Evolutionary conservation across 2,113 vertebrate genomes (phyloP), one percentile per base, ranked within the genome.

Genomic region (Coptodon bakossiorum): DNA sequence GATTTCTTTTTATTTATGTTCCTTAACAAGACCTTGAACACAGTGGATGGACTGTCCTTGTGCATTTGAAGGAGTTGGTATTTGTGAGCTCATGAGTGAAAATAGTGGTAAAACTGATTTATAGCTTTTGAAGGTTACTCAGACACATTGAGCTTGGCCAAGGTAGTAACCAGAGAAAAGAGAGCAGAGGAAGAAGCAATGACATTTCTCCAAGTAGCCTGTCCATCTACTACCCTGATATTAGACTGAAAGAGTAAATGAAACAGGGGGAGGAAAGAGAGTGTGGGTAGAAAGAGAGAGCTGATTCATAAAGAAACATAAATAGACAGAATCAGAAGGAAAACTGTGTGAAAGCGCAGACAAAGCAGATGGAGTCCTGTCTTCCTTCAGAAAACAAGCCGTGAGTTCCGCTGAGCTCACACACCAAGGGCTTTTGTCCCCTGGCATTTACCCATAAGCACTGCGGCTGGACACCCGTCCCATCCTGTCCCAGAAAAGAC

Each of bases 301-400:
- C 36, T 80, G 89, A 81, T 90, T 93, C 73, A 90, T 88, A 90
- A 59, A 89, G 88, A 81, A 89, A 93, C 86, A 92, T 38, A 90
- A 95, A 94, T 40, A 88, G 45, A 86, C 52, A 4, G 91, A 94
- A 93, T 89, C 90, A 81, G 79, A 88, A 92, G 92, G 79, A 86
- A 88, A 90, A 86, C 73, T 81, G 29, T 76, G 34, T 59, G 85
- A 94, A 94, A 93, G 82, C 88, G 89, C 93, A 86, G 87, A 91
- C 88, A 66, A 87, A 95, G 94, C 94, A 94, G 86, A 61, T 66
- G 82, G 61, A 82, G 31, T 43, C 78, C 7, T 2, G 61, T 87
- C 80, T 92, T 92, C 88, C 87, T 88, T 93, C 81, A 82, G 87
- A 92, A 95, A 94, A 95, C 91, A 95, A 90, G 82, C 56, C 7